Conservation (phyloP, 2,888 invertebrate species). For the Cephus runcator region DNA sequence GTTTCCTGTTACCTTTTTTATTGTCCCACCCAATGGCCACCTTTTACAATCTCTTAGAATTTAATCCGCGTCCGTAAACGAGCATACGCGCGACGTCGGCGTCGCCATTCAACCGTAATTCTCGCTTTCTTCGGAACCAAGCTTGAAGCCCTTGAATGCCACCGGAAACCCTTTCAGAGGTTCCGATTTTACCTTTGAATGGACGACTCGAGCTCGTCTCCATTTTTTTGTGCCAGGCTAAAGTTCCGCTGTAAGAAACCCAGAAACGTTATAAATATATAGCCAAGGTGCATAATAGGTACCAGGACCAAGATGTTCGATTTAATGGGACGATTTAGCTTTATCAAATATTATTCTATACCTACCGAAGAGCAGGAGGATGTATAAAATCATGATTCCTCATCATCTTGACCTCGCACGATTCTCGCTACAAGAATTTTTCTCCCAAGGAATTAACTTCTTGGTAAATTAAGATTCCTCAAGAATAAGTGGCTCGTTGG, state of each 20-base stretch:
- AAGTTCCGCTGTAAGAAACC: not conserved
- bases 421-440: not conserved
- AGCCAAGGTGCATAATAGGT: not conserved
- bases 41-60: conserved; percentile 13
- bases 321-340: not conserved
- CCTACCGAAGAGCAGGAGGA: not conserved
- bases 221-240: not conserved
- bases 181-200: conserved; percentile 44
- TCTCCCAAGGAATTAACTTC: not conserved
- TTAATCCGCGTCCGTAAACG: conserved; percentile 55
- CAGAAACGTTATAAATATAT: not conserved
- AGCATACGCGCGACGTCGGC: conserved; percentile 13
- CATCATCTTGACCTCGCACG: not conserved
- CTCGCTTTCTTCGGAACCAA: conserved; percentile 46
- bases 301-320: not conserved
- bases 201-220: conserved; percentile 16
- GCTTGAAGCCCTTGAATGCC: conserved; percentile 37
- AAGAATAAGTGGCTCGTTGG: not conserved
- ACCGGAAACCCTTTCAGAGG: conserved; percentile 60
- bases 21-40: not conserved
- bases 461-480: not conserved
- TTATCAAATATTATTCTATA: not conserved
- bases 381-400: not conserved
- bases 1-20: not conserved
- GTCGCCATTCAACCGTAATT: conserved; percentile 51